Base-by-base conservation (phyloP, 2,888 invertebrate genomes). In the Carcina quercana region DNA sequence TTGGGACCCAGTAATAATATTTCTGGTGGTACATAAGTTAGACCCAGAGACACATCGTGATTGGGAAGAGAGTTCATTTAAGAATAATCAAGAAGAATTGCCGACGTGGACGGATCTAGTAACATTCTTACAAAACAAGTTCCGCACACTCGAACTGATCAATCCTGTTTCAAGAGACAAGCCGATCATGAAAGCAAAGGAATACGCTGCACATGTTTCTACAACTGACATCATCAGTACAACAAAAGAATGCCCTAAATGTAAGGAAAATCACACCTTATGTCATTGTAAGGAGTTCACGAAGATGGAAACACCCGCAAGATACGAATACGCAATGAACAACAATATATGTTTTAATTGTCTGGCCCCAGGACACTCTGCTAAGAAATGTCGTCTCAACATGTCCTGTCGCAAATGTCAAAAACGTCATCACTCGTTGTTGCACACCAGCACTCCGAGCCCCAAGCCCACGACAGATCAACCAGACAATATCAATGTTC, bases 1-100 rank as follows among this genome's bases (percentile, higher is more conserved):
- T 15, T 53, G 45, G 48, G 47, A 50, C 38, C 43, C 43, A 8
- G 4, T 53, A 17, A 38, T 51, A 7, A 37, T 53, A 29, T 48
- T 43, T 38, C 30, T 51, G 5, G 35, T 47, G 0, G 29, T 30
- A 5, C 47, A 47, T 25, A 56, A 52, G 22, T 36, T 51, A 13
- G 51, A 54, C 21, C 14, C 34, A 25, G 49, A 47, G 28, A 32
- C 47, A 8, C 43, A 41, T 5, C 46, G 33, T 25, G 33, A 25
- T 5, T 45, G 46, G 44, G 47, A 50, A 28, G 34, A 43, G 14
- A 10, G 32, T 17, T 25, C 25, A 28, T 14, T n/a, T 10, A n/a
- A 5, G 5, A 10, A 22, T 5, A 5, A n/a, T n/a, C 5, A 5
- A 10, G 10, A 2, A n/a, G 10, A 6, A 22, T 10, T 22, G 10